Evolutionary conservation across 1,140 invertebrate species (phyloP), one percentile per base, ranked within the genome.

Genomic region (Drosophila micromelanica): DNA sequence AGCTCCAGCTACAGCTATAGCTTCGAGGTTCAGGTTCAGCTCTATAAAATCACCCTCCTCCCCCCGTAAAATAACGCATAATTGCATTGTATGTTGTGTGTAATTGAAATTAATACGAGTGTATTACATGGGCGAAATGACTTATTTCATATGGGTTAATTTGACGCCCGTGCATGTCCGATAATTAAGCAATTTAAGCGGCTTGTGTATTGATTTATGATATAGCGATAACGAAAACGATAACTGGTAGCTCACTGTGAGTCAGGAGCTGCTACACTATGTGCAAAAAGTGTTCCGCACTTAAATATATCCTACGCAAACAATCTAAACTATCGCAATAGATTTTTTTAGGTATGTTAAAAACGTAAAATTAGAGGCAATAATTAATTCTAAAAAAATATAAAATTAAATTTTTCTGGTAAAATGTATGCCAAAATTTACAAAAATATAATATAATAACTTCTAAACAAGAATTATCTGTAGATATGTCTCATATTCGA

Each of bases 51-150:
- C 12, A 38, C 12, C 52, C 2, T 23, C 11, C n/a, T n/a, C 8
- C 40, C n/a, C n/a, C 6, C 2, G 0, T 35, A 9, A n/a, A 35
- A 60, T 38, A 69, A 84, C 76, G 84, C 84, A 90, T 90, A 90
- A 90, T 90, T 90, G 86, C 86, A 90, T 90, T 90, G 86, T 89
- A 76, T 72, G 73, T 49, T 69, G 82, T 82, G 84, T 89, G 84
- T 90, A 90, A 90, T 90, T 90, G 86, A 90, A 90, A 90, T 90
- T 90, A 90, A 90, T 90, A 90, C 78, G 86, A 90, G 78, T 90
- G 78, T 74, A 79, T 85, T 81, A 85, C 80, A 78, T 72, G 69
- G 60, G 63, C 45, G 55, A 79, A 85, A 85, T 85, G 81, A 85
- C 81, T 84, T 85, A 85, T 85, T 64, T 85, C 73, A 80, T 85